Conservation (phyloP, 2,113 vertebrate species). For the Megaceryle torquata region DNA sequence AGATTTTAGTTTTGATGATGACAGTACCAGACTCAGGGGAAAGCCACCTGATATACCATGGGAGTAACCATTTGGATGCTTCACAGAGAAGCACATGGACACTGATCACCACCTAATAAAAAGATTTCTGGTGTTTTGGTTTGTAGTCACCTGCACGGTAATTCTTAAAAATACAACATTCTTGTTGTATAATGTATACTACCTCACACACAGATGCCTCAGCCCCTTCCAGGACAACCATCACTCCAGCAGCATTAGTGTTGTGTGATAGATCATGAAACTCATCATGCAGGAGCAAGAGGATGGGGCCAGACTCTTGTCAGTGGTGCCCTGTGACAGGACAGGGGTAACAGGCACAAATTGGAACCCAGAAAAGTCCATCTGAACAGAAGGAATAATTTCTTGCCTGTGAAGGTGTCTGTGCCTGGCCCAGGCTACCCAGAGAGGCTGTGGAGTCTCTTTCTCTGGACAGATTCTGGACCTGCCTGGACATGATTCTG, state of each 20-base stretch:
- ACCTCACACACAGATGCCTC: background rate
- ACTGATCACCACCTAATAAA: background rate
- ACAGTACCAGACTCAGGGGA: background rate
- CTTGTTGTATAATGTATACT: background rate
- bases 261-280: background rate
- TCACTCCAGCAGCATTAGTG: background rate
- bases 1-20: background rate
- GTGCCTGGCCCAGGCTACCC: no score
- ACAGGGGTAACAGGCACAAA: background rate
- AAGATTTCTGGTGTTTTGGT: background rate
- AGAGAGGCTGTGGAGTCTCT: no score
- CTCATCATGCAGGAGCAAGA: background rate
- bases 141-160: background rate
- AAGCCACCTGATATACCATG: accelerated
- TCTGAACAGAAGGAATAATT: background rate
- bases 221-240: background rate
- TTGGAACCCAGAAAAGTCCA: background rate
- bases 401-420: background rate
- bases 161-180: background rate
- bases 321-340: background rate
- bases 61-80: background rate
- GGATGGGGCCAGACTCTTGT: background rate
- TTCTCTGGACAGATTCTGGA: no score
- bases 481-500: background rate
- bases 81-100: background rate